Conservation (phyloP, 2,888 invertebrate genomes). For the Lithophane leautieri region DNA sequence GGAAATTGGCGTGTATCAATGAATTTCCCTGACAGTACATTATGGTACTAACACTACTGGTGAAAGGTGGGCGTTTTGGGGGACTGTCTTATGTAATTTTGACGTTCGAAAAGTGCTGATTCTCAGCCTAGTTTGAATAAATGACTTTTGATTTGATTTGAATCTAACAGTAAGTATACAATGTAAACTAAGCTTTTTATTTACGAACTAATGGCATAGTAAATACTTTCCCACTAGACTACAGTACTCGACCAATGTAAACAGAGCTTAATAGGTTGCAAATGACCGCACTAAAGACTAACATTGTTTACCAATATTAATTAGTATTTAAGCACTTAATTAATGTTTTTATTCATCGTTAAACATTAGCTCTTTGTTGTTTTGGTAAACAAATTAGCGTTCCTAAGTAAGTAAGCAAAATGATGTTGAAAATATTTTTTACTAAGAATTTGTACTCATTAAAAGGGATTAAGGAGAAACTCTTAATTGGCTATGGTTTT, state of each 20-base stretch:
- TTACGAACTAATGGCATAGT: slow-evolving; percentile 43
- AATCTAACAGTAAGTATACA: slow-evolving; percentile 12
- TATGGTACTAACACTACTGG: too few relatives aligned
- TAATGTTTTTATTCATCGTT: slow-evolving; percentile 33
- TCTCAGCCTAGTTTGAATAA: too few relatives aligned
- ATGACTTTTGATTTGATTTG: too few relatives aligned
- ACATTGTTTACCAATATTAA: slow-evolving; percentile 48
- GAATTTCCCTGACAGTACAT: background rate
- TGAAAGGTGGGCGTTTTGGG: too few relatives aligned
- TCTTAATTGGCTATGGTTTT: too few relatives aligned
- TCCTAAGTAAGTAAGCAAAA: slow-evolving; percentile 21
- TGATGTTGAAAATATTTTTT: background rate
- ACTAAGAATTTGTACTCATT: background rate
- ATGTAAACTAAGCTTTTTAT: slow-evolving; percentile 27
- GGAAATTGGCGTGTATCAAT: background rate
- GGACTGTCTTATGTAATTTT: too few relatives aligned
- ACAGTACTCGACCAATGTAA: slow-evolving; percentile 47
- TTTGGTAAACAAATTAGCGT: slow-evolving; percentile 41
- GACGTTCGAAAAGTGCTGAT: too few relatives aligned
- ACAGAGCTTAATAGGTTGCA: slow-evolving; percentile 39
- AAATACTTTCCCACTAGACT: slow-evolving; percentile 47
- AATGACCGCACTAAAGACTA: slow-evolving; percentile 24
- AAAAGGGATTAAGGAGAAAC: background rate
- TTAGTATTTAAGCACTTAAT: slow-evolving; percentile 32
- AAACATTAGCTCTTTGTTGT: slow-evolving; percentile 25